Conservation (phyloP, 92 coral and sea anemone species). For the Epizoanthus fatuus region DNA sequence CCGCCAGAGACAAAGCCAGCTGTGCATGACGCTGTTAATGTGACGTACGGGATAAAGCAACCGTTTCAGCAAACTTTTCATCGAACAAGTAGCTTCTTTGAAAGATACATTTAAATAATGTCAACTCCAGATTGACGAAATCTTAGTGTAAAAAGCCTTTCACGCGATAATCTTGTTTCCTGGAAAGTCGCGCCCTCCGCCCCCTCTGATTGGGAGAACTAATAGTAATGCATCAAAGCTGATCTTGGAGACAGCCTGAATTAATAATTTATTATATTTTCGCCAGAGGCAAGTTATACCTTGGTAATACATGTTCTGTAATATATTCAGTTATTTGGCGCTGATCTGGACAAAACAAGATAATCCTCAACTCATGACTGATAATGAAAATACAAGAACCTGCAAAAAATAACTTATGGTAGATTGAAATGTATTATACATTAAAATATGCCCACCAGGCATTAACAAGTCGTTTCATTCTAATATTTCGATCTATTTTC, state of each 20-base stretch:
- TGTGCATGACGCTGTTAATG: no score
- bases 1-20: no score
- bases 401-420: not conserved
- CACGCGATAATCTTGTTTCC: no score
- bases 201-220: not conserved
- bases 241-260: not conserved
- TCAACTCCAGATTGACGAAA: no score
- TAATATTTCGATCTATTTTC: not conserved
- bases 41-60: no score
- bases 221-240: not conserved
- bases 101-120: no score
- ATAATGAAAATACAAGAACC: not conserved
- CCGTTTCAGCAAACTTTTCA: no score
- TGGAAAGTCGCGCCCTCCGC: no score
- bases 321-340: not conserved
- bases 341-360: conserved; percentile 8
- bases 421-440: not conserved
- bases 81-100: no score
- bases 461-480: not conserved
- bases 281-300: conserved; percentile 23
- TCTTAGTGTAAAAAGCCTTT: no score
- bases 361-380: not conserved
- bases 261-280: conserved; percentile 17
- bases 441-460: not conserved
- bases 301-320: not conserved